Evolutionary conservation across 2,888 invertebrate genomes (phyloP).

Genomic region (Lasioglossum morio): DNA sequence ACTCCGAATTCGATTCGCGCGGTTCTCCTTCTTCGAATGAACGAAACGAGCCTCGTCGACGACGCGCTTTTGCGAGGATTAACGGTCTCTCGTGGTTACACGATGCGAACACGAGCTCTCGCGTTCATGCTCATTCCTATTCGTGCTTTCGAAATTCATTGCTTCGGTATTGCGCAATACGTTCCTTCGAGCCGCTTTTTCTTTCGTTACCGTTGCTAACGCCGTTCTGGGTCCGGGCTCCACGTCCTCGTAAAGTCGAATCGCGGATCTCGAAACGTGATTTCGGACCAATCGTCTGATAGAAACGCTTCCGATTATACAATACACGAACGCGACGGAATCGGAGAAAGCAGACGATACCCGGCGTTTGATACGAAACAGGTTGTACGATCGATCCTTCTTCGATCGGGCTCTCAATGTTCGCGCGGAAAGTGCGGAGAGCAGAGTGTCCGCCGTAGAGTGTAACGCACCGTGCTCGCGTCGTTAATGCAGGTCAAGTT

Average conservation of each 20-base stretch:
- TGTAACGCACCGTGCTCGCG: neutral
- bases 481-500: constrained; percentile 79
- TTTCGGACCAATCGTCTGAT: neutral
- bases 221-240: neutral
- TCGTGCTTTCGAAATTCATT: constrained; percentile 49
- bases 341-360: neutral
- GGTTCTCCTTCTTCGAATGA: constrained; percentile 8
- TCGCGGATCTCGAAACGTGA: neutral
- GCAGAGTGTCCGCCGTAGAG: neutral
- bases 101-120: neutral
- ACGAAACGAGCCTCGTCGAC: neutral
- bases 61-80: constrained; percentile 25
- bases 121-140: constrained; percentile 9
- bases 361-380: neutral
- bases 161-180: constrained; percentile 36
- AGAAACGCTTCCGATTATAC: neutral
- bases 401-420: neutral
- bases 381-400: neutral
- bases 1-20: constrained; percentile 19
- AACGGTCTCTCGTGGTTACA: constrained; percentile 7
- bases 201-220: constrained; percentile 31
- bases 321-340: neutral
- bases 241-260: neutral
- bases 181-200: constrained; percentile 21
- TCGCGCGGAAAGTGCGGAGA: neutral